Evolutionary conservation across 1,140 invertebrate genomes (phyloP).

Genomic region (Hyposmocoma kahamanoa): DNA sequence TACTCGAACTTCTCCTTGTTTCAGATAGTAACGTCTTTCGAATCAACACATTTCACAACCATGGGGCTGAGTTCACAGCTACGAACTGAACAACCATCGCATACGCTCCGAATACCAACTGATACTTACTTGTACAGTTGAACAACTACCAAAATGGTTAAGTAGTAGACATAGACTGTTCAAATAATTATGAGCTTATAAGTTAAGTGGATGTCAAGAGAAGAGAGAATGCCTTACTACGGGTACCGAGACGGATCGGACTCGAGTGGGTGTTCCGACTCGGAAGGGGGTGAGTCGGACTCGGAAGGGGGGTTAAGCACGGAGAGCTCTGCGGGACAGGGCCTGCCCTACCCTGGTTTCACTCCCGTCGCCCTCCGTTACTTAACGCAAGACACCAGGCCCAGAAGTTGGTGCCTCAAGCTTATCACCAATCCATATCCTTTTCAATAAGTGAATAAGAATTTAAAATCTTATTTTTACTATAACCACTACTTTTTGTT

Average conservation of each 20-base stretch:
- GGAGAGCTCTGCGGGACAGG: slow-evolving; percentile 75
- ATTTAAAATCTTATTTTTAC: no score
- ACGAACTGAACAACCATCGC: slow-evolving; percentile 31
- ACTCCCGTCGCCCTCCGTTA: slow-evolving; percentile 87
- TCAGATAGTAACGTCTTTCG: slow-evolving; percentile 35
- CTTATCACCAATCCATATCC: slow-evolving; percentile 99
- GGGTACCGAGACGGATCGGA: slow-evolving; percentile 61
- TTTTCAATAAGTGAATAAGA: slow-evolving; percentile 83
- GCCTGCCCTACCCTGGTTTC: slow-evolving; percentile 92
- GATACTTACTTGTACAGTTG: slow-evolving; percentile 62
- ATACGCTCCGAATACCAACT: slow-evolving; percentile 41
- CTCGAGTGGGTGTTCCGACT: slow-evolving; percentile 59
- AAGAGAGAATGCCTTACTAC: slow-evolving; percentile 67
- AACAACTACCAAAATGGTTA: slow-evolving; percentile 46
- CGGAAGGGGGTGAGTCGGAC: slow-evolving; percentile 75
- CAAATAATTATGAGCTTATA: slow-evolving; percentile 67
- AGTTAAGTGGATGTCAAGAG: slow-evolving; percentile 56
- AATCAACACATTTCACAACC: slow-evolving; percentile 31
- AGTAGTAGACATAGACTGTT: slow-evolving; percentile 39
- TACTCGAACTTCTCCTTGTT: slow-evolving; percentile 52
- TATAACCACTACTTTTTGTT: no score
- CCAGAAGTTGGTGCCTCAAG: slow-evolving; percentile 93
- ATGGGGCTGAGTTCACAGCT: slow-evolving; percentile 32
- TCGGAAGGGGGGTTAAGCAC: slow-evolving; percentile 75
- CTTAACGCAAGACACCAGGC: slow-evolving; percentile 88